A percentile compares a stretch with the other conserved stretches of the same genome.
These are phyloP conservation scores for Corythaixoides concolor DNA, from an alignment of 2,113 vertebrate genomes.

Conservation along the genomic window DNA sequence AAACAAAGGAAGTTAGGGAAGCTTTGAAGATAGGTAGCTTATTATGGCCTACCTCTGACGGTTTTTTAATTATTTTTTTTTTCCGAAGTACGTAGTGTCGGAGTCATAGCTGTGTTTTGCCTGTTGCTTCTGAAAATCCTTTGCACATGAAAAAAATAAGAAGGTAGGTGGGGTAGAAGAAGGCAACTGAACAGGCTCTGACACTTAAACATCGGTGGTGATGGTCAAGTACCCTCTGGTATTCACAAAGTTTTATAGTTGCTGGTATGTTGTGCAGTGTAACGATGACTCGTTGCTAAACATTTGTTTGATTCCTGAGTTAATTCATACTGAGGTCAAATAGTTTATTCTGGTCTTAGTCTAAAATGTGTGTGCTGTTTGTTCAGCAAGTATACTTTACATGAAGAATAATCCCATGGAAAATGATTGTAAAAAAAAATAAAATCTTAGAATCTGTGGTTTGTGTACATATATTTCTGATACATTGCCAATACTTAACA, in stretches of 20 bases:
- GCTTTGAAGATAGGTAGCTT: neutral
- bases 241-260: neutral
- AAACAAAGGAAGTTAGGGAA: neutral
- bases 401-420: neutral
- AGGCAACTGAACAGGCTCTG: accelerated
- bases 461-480: neutral
- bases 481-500: neutral
- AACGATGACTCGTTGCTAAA: neutral
- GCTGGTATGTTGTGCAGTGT: neutral
- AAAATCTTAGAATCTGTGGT: neutral
- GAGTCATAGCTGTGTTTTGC: neutral
- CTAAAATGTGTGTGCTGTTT: accelerated
- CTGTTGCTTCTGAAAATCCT: neutral
- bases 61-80: accelerated
- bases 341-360: neutral
- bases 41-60: neutral
- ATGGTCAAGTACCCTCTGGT: neutral
- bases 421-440: neutral
- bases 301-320: neutral
- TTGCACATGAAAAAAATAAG: neutral
- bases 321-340: neutral
- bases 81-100: accelerated
- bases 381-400: neutral
- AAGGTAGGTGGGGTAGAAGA: neutral
- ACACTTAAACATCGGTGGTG: accelerated